Conservation (phyloP, 2,797 vertebrate genomes). For the Odontamblyopus lacepedii region DNA sequence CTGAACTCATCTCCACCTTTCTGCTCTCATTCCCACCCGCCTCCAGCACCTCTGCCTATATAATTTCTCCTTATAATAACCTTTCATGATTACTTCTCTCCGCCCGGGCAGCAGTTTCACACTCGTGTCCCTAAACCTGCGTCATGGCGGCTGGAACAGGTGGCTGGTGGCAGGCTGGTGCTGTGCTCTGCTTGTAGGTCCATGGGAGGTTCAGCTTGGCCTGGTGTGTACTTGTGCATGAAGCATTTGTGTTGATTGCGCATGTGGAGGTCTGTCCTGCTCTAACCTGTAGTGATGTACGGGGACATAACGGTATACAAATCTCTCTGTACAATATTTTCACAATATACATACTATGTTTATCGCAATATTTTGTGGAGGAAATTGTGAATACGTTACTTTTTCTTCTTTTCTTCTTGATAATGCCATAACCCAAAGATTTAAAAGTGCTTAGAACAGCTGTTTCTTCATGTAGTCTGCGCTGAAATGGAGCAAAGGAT, state of each 20-base stretch:
- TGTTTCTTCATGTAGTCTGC: too few species aligned
- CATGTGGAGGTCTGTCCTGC: conserved; percentile 42
- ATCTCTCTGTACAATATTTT: too few species aligned
- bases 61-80: conserved; percentile 41
- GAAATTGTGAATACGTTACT: too few species aligned
- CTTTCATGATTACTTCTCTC: conserved; percentile 47
- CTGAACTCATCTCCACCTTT: neutral
- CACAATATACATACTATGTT: too few species aligned
- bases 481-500: too few species aligned
- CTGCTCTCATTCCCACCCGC: neutral
- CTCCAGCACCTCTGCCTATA: conserved; percentile 30
- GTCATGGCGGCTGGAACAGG: conserved; percentile 67
- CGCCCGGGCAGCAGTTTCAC: conserved; percentile 21
- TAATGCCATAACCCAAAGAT: too few species aligned
- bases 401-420: too few species aligned
- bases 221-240: conserved; percentile 24
- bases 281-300: conserved; percentile 68
- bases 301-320: conserved; percentile 21
- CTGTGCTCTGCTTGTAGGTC: conserved; percentile 68
- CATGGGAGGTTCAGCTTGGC: conserved; percentile 60
- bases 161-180: conserved; percentile 69
- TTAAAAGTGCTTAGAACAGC: too few species aligned
- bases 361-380: too few species aligned
- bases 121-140: conserved; percentile 31
- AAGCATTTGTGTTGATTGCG: conserved; percentile 31